Base-by-base conservation (phyloP, 2,888 invertebrate genomes). In the Amorpha juglandis region DNA sequence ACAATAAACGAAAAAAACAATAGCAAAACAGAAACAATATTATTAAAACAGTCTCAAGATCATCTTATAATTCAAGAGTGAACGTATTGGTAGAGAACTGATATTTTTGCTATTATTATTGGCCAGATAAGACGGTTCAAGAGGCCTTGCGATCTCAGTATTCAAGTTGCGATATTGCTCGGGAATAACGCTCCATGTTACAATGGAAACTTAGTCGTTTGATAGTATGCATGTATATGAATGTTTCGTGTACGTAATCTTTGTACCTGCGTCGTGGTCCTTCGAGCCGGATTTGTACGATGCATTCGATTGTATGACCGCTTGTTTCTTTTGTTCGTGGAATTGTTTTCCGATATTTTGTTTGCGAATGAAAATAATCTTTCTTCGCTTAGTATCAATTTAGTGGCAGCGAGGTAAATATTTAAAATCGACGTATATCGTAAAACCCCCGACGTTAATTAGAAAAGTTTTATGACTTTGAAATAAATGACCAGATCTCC, bases 121-220 rank as follows among this genome's bases (percentile, higher is more conserved):
- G 84, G 81, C 80, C 74, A 80, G 84, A 86, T 88, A 84, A 87
- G 85, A 74, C 78, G 76, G 72, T 81, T 84, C 79, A 78, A 89
- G 87, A 80, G 84, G 79, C 67, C 77, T 78, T 71, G 78, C 81
- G 78, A 83, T 82, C 80, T 73, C 74, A 67, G 74, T 69, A 73
- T 79, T 85, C 77, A 77, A 79, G 76, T 79, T 79, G 79, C 84
- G 86, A 89, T 89, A 90, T 85, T 84, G 82, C 83, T 77, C 67
- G 68, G 63, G 63, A 70, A 62, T 62, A 52, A 53, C 47, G 66
- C 71, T 69, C 71, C 76, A 71, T 73, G 38, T 58, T 70, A 78
- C 78, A 81, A 80, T 79, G 65, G 73, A 58, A 63, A 69, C 73
- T 74, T 71, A 70, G 71, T 67, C 68, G 66, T 67, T 65, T 65